These are phyloP conservation scores for Drosophila gunungcola DNA, from an alignment of 1,140 invertebrate species.

Conservation along the genomic window DNA sequence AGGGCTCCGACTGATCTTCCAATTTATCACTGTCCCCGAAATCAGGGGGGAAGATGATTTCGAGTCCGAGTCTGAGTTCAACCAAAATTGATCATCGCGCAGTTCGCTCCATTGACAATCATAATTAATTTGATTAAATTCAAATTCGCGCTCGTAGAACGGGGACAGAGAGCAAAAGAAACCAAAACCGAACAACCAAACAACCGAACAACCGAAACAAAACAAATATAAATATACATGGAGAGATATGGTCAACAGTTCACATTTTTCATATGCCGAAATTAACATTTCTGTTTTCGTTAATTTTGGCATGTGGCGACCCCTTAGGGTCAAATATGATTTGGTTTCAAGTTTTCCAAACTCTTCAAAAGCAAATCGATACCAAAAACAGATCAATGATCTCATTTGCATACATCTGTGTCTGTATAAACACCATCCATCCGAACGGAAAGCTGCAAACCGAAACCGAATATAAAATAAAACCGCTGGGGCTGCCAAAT, in stretches of 20 bases:
- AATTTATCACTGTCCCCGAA: slow-evolving; percentile 74
- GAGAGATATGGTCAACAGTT: slow-evolving; percentile 47
- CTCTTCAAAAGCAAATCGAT: slow-evolving; percentile 80
- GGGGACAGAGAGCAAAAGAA: slow-evolving; percentile 58
- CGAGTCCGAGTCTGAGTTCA: neutral
- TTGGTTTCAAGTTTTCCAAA: slow-evolving; percentile 71
- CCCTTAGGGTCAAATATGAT: slow-evolving; percentile 81
- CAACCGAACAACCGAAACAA: slow-evolving; percentile 19
- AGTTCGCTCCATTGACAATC: slow-evolving; percentile 68
- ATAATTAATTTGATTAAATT: slow-evolving; percentile 84
- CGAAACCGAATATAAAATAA: slow-evolving; percentile 26
- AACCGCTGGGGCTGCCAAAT: slow-evolving; percentile 63
- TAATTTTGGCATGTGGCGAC: slow-evolving; percentile 73
- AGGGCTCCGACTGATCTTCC: slow-evolving; percentile 56
- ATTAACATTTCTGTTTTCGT: slow-evolving; percentile 75
- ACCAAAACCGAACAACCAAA: slow-evolving; percentile 17
- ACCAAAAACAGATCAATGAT: slow-evolving; percentile 83
- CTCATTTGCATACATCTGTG: slow-evolving; percentile 75
- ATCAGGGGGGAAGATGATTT: slow-evolving; percentile 7
- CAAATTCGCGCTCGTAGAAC: slow-evolving; percentile 70
- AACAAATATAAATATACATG: slow-evolving; percentile 35
- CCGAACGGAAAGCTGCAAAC: slow-evolving; percentile 28
- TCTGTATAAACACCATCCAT: slow-evolving; percentile 23
- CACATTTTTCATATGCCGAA: slow-evolving; percentile 68
- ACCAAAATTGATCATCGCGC: slow-evolving; percentile 52